Evolutionary conservation across 2,797 vertebrate genomes (phyloP), one percentile per base, ranked within the genome.

Genomic region (Micromesistius poutassou): DNA sequence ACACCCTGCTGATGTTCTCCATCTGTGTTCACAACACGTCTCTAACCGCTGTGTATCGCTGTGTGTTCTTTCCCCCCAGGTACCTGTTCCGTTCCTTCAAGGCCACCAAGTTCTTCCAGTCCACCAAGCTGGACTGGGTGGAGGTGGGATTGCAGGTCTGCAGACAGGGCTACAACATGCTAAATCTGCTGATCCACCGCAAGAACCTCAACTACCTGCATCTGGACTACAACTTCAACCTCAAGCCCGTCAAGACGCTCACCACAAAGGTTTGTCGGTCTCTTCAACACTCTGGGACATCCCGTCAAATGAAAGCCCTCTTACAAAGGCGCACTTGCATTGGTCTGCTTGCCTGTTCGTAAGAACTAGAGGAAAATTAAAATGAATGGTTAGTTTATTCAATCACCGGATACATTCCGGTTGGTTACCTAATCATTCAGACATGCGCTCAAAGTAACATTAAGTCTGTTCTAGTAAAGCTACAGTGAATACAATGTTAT

Each of bases 131-230:
- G 86, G 98, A 99, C 89, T 99, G 98, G 98, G 98, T 99, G 83
- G 98, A 99, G 80, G 98, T 99, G 0, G 98, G 98, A 0, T 94
- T 99, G 1, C 98, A 99, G 90, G 98, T 99, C 73, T 99, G 98
- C 89, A 92, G 98, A 74, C 98, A 99, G 90, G 98, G 98, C 77
- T 99, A 99, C 95, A 99, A 99, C 91, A 99, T 99, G 98, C 96
- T 99, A 46, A 99, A 99, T 91, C 89, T 99, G 87, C 94, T 99
- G 66, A 99, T 99, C 89, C 98, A 99, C 89, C 96, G 98, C 76
- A 99, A 99, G 93, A 99, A 99, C 78, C 95, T 99, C 78, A 99
- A 99, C 91, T 99, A 99, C 84, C 93, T 99, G 84, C 98, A 99
- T 87, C 90, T 99, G 82, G 98, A 99, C 90, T 99, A 99, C 91